phyloP scores from a whole-genome alignment of 2,888 invertebrate genomes.

The Cetonia aurata region DNA sequence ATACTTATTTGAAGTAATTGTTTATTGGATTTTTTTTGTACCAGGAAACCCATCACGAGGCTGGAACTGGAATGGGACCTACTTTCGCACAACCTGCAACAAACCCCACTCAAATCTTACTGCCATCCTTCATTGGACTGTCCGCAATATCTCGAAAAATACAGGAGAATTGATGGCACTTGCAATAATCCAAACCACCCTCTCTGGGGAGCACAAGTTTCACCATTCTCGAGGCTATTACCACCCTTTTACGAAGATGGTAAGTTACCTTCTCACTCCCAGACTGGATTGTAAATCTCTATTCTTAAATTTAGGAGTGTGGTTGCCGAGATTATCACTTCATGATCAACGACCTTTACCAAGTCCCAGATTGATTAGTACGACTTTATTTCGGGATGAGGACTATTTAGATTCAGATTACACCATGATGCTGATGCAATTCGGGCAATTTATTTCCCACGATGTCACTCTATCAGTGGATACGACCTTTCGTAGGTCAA shows the following conservation, averaged over 20 bases:
- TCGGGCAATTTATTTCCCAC: slow-evolving; percentile 83
- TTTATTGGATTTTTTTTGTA: no score
- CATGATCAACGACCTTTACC: slow-evolving; percentile 71
- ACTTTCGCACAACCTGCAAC: slow-evolving; percentile 55
- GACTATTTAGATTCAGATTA: slow-evolving; percentile 73
- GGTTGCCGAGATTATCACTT: slow-evolving; percentile 70
- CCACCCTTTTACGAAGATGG: slow-evolving; percentile 79
- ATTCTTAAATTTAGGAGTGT: slow-evolving; percentile 69
- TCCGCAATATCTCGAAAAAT: slow-evolving; percentile 67
- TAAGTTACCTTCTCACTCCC: slow-evolving; percentile 52
- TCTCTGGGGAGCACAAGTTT: slow-evolving; percentile 79
- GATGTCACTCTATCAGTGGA: slow-evolving; percentile 81
- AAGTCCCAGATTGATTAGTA: slow-evolving; percentile 77
- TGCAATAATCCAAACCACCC: slow-evolving; percentile 83
- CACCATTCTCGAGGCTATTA: slow-evolving; percentile 75
- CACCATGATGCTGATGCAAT: slow-evolving; percentile 82
- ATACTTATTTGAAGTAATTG: no score
- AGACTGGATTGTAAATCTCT: not conserved
- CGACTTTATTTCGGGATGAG: slow-evolving; percentile 71
- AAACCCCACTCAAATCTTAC: slow-evolving; percentile 64
- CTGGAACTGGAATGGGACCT: slow-evolving; percentile 13
- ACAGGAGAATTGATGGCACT: slow-evolving; percentile 82
- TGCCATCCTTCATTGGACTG: slow-evolving; percentile 67
- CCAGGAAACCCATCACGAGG: no score
- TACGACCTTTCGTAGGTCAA: slow-evolving; percentile 73